A percentile compares a stretch with the other conserved stretches of the same genome.
Conservation (phyloP, 1,140 invertebrate genomes). For the Lordiphosa mommai region DNA sequence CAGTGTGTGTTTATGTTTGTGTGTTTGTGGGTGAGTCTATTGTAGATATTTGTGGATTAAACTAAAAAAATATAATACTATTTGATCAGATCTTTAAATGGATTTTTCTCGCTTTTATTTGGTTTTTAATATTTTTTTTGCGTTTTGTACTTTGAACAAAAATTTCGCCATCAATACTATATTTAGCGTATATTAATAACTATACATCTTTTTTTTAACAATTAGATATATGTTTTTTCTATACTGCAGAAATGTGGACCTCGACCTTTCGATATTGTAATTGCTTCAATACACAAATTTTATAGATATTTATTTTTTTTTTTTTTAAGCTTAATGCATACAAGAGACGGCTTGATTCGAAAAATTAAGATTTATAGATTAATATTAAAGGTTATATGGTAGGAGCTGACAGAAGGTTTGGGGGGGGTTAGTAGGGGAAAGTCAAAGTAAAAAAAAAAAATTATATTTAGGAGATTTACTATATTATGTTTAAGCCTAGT, state of each 20-base stretch:
- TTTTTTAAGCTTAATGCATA: constrained; percentile 76
- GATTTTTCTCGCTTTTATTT: constrained; percentile 16
- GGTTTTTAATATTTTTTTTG: constrained; percentile 26
- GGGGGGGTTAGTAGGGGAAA: not conserved
- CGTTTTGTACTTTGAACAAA: constrained; percentile 78
- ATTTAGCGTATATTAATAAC: constrained; percentile 73
- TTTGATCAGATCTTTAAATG: constrained; percentile 35
- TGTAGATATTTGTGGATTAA: constrained; percentile 33
- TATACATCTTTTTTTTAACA: constrained; percentile 69
- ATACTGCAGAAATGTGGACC: constrained; percentile 78
- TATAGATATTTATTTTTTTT: constrained; percentile 41
- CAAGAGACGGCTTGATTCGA: constrained; percentile 72
- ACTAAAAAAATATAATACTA: constrained; percentile 57
- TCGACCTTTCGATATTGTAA: constrained; percentile 69
- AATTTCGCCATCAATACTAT: constrained; percentile 79
- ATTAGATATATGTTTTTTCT: constrained; percentile 74
- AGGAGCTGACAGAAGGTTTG: not conserved
- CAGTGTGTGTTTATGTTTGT: constrained; percentile 3
- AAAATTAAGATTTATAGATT: constrained; percentile 27
- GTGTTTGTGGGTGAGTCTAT: constrained; percentile 4
- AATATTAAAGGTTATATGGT: constrained; percentile 6
- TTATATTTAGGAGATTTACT: not conserved
- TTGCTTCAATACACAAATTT: constrained; percentile 69
- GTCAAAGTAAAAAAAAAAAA: too few species aligned
- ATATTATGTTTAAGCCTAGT: constrained; percentile 67